phyloP scores from a whole-genome alignment of 2,113 vertebrate species.

The Sorex fumeus region DNA sequence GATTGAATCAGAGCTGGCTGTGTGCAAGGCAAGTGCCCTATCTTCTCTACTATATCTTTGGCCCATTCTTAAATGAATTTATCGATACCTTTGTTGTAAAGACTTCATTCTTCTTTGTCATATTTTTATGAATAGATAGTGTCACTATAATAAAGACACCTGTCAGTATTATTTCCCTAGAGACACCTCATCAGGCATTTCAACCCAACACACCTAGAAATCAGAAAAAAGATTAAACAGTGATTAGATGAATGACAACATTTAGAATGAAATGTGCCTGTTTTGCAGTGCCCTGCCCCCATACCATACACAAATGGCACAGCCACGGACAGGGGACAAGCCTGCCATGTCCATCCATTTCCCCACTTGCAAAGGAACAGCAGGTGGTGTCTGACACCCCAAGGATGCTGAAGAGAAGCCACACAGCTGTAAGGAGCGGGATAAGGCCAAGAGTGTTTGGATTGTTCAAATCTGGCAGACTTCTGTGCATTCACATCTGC shows the following conservation, averaged over 20 bases:
- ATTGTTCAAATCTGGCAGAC: conserved; percentile 56
- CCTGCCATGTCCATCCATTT: not conserved
- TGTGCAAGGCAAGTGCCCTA: no score
- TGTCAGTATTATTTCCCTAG: not conserved
- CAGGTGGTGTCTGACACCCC: not conserved
- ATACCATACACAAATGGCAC: not conserved
- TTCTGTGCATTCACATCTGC: conserved; percentile 72
- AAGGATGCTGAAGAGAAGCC: conserved; percentile 11
- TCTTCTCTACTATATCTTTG: no score
- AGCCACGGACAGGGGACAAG: not conserved
- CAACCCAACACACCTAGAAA: not conserved
- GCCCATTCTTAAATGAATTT: not conserved
- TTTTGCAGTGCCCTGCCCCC: not conserved
- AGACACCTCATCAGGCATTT: not conserved
- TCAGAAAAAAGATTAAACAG: not conserved
- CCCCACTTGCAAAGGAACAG: conserved; percentile 34
- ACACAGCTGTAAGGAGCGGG: conserved; percentile 25
- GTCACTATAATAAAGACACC: not conserved
- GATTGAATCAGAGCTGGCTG: no score
- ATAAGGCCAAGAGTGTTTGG: conserved; percentile 27
- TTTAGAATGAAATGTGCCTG: not conserved
- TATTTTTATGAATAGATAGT: no score
- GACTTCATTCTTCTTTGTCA: no score
- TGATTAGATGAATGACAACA: not conserved
- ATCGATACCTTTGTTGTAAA: no score